phyloP scores from a whole-genome alignment of 2,113 vertebrate genomes.

The Isichthys henryi region DNA sequence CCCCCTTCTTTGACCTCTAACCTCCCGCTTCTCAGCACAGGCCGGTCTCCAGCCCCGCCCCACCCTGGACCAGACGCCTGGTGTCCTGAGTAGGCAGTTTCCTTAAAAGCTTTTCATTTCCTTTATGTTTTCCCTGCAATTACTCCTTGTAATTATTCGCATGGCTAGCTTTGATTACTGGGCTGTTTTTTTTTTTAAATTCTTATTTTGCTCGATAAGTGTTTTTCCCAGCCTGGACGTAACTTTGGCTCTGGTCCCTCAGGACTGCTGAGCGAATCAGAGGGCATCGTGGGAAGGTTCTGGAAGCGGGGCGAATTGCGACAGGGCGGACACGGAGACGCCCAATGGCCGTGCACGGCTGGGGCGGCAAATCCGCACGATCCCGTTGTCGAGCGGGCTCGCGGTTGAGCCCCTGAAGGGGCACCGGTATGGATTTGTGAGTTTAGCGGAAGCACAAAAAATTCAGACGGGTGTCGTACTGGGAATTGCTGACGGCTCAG shows the following conservation, averaged over 20 bases:
- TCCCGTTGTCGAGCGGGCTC: neutral
- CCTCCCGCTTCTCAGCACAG: too few relatives aligned
- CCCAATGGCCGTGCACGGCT: neutral
- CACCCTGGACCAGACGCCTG: neutral
- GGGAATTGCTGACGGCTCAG: neutral
- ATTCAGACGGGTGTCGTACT: neutral
- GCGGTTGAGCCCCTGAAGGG: neutral
- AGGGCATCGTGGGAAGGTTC: neutral
- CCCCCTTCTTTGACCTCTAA: neutral
- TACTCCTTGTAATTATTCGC: slow-evolving; percentile 8
- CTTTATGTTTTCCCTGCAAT: slow-evolving; percentile 13
- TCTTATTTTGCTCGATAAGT: slow-evolving; percentile 14
- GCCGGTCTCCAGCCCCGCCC: neutral
- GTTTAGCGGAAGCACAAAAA: neutral
- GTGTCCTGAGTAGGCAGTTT: neutral
- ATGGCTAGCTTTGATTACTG: slow-evolving; percentile 12
- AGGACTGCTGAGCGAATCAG: neutral
- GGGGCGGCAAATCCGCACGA: neutral
- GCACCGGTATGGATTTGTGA: neutral
- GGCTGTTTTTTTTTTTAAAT: neutral
- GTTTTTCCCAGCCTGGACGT: neutral
- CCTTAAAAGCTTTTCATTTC: slow-evolving; percentile 12
- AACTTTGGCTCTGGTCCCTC: neutral
- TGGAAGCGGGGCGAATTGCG: neutral
- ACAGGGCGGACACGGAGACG: neutral